Percentiles rank a stretch among this genome's conserved stretches.
phyloP scores from a whole-genome alignment of 2,888 invertebrate species.

The Epinotia bilunana region DNA sequence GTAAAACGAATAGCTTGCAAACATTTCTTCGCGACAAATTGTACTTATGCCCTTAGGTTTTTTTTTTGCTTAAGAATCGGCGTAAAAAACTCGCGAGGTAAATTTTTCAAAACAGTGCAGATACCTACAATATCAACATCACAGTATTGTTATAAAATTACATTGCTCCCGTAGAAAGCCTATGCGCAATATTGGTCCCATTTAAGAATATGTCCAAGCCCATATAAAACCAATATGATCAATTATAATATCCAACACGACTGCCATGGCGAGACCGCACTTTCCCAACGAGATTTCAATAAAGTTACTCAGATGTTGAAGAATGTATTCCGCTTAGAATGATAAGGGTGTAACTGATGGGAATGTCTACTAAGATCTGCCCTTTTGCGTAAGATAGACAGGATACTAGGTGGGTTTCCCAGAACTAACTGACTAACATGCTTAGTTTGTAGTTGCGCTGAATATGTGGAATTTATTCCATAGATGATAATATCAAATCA shows the following conservation, averaged over 20 bases:
- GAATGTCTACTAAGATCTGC: background rate
- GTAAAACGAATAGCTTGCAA: too few relatives aligned
- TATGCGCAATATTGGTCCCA: slow-evolving; percentile 11
- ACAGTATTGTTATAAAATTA: too few relatives aligned
- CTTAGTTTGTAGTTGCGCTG: slow-evolving; percentile 10
- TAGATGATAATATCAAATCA: slow-evolving; percentile 3
- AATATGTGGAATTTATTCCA: background rate
- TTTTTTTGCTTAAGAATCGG: too few relatives aligned
- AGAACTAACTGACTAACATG: slow-evolving; percentile 2
- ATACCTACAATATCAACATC: too few relatives aligned
- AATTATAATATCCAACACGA: slow-evolving; percentile 39
- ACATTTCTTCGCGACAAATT: too few relatives aligned
- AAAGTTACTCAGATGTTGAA: slow-evolving; percentile 39
- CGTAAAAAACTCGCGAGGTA: too few relatives aligned
- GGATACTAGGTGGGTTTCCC: slow-evolving; percentile 6
- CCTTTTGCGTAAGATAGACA: background rate
- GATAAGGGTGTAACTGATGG: background rate
- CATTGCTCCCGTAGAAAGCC: background rate
- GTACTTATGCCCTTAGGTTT: too few relatives aligned
- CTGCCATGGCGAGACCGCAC: slow-evolving; percentile 30
- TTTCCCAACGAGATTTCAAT: slow-evolving; percentile 44
- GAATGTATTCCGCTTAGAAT: slow-evolving; percentile 22
- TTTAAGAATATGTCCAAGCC: slow-evolving; percentile 16
- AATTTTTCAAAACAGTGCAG: too few relatives aligned
- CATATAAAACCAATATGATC: slow-evolving; percentile 37